Conservation (phyloP, 2,888 invertebrate genomes). For the Nematopogon swammerdamellus region DNA sequence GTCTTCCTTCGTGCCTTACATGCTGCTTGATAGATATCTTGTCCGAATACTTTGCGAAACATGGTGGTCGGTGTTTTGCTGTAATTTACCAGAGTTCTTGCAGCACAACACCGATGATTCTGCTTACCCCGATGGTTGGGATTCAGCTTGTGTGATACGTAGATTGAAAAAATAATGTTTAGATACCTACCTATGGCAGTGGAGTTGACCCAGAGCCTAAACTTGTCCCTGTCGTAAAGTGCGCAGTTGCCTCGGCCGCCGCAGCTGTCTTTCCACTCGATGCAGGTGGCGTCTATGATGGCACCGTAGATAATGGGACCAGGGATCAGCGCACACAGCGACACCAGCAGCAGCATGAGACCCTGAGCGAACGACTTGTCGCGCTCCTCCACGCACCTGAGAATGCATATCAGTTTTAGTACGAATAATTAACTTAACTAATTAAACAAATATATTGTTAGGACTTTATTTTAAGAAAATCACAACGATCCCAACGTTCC, state of each 20-base stretch:
- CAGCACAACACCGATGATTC: no score
- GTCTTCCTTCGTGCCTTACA: no score
- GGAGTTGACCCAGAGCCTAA: constrained; percentile 55
- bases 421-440: no score
- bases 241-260: constrained; percentile 63
- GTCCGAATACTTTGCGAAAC: no score
- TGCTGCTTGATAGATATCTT: no score
- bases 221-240: constrained; percentile 59
- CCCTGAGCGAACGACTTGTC: constrained; percentile 67
- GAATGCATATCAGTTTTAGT: constrained; percentile 10
- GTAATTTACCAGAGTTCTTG: no score
- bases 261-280: constrained; percentile 65
- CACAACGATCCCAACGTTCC: not conserved
- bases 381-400: constrained; percentile 54
- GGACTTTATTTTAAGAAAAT: not conserved
- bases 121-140: no score
- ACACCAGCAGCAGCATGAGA: constrained; percentile 56
- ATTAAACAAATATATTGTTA: no score
- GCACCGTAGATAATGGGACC: constrained; percentile 67
- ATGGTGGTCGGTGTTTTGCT: no score
- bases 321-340: constrained; percentile 63
- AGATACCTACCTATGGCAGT: constrained; percentile 30
- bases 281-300: constrained; percentile 63
- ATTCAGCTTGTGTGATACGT: no score
- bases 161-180: no score